Evolutionary conservation across 1,140 invertebrate genomes (phyloP), one percentile per base, ranked within the genome.

Genomic region (Sarcophaga peregrina): DNA sequence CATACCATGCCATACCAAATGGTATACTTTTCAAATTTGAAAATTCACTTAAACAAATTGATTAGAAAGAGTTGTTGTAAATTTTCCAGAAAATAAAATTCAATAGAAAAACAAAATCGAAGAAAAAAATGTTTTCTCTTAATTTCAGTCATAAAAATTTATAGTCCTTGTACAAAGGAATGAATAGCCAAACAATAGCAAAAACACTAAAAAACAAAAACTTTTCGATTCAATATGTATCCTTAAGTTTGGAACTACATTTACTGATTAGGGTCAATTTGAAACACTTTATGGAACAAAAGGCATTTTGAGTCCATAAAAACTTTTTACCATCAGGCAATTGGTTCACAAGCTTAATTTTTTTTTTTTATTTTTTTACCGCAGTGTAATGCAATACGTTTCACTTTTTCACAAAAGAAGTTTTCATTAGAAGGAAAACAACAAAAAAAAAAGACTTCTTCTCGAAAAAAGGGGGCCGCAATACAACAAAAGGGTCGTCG

Each of bases 261-360:
- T 68, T 68, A 68, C 62, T 68, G 62, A 68, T 68, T 68, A 68
- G 20, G 62, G 62, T 68, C 62, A 68, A 68, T 68, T 68, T 68
- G 62, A 68, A 68, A 68, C 62, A 68, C 62, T 68, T 68, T 68
- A 68, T 68, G 17, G 8, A 62, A 68, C 62, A 68, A 17, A 20
- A 20, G 62, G 17, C 17, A 20, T 68, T 25, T 15, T 25, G 10
- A 68, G 25, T 37, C 25, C 25, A 37, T 37, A 37, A 37, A 37
- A 37, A 37, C 25, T 58, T 58, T 58, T 58, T 58, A 58, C 54
- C 15, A 58, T 13, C 13, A 58, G 52, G 11, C 6, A 58, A 0
- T 58, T 13, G 54, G 17, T 6, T 8, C n/a, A 68, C 15, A 68
- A 68, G 20, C 8, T 10, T 52, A 9, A 52, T 52, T 52, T 52